Percentiles rank a stretch among this genome's conserved stretches.
phyloP scores from a whole-genome alignment of 2,113 vertebrate species.

The Lamprotornis superbus region DNA sequence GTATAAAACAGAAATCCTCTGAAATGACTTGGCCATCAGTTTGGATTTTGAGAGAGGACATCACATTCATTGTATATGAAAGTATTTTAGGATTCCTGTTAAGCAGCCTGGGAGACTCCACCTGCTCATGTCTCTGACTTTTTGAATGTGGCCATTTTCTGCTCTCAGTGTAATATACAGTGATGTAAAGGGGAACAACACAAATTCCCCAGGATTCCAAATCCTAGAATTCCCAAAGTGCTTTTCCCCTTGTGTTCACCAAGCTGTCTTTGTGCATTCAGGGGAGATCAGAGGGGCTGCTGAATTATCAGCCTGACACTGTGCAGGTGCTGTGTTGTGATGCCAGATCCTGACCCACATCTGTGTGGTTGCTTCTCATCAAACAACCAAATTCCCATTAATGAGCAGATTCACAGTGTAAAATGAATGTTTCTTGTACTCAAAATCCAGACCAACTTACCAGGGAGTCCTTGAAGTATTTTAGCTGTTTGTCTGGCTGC shows the following conservation, averaged over 20 bases:
- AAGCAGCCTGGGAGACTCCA: neutral
- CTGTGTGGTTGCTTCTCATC: neutral
- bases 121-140: neutral
- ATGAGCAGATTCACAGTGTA: neutral
- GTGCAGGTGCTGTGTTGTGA: neutral
- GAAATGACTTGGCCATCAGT: neutral
- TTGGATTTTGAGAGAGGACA: neutral
- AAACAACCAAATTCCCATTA: neutral
- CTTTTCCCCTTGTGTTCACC: too few species aligned
- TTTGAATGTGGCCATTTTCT: neutral
- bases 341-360: neutral
- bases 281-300: neutral
- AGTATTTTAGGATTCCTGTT: neutral
- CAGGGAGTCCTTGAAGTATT: neutral
- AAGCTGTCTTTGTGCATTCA: neutral
- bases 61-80: neutral
- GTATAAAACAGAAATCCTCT: neutral
- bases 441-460: neutral
- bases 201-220: neutral
- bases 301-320: neutral
- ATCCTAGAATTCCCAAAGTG: neutral
- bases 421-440: neutral
- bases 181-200: neutral
- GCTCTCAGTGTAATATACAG: neutral
- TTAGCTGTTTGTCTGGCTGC: neutral